These are phyloP conservation scores for Hemichromis elongatus DNA, from an alignment of 2,113 vertebrate genomes.

Conservation along the genomic window DNA sequence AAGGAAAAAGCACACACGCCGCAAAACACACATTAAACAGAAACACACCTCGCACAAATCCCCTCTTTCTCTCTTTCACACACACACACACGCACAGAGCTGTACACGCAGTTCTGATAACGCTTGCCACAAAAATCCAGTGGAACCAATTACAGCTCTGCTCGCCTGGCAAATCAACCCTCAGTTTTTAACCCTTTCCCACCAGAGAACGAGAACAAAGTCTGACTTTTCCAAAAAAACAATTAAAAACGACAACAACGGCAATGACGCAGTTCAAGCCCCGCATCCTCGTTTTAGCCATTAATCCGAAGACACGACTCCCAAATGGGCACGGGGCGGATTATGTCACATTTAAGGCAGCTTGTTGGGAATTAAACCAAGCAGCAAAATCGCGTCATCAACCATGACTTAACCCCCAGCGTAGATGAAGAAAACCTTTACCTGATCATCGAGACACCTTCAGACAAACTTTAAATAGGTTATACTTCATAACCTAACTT, in stretches of 20 bases:
- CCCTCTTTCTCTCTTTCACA: neutral
- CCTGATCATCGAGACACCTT: neutral
- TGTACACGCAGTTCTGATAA: constrained; percentile 31
- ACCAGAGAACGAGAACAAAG: constrained; percentile 21
- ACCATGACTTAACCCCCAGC: neutral
- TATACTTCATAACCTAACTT: neutral
- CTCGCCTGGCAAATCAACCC: constrained; percentile 29
- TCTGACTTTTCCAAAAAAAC: neutral
- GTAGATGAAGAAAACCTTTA: neutral
- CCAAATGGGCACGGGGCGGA: neutral
- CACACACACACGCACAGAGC: neutral
- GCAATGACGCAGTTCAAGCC: neutral
- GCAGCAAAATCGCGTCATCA: neutral
- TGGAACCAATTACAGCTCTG: constrained; percentile 52
- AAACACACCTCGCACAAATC: neutral
- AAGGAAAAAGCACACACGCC: neutral
- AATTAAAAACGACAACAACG: neutral
- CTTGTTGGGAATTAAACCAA: neutral
- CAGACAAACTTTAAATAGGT: neutral
- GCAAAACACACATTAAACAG: neutral
- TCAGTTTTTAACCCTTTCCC: constrained; percentile 36
- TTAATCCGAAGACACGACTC: neutral
- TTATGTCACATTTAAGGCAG: neutral
- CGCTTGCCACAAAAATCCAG: constrained; percentile 47
- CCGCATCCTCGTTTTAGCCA: neutral